Conservation (phyloP, 2,888 invertebrate species). For the Axea sp. region DNA sequence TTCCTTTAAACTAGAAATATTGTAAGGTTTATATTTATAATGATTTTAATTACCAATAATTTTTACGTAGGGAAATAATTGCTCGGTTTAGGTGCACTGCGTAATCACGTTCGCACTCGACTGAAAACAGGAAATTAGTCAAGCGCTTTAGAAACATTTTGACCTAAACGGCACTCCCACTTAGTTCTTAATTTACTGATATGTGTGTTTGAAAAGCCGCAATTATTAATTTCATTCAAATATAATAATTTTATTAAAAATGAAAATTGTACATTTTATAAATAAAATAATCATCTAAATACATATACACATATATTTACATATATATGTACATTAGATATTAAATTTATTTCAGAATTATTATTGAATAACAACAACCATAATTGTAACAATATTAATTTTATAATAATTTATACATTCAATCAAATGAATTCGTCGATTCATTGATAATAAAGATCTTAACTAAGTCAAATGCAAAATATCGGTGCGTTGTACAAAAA, state of each 20-base stretch:
- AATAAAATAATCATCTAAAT: background rate
- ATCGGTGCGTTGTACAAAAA: conserved; percentile 28
- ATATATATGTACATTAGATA: conserved; percentile 3
- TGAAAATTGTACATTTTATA: background rate
- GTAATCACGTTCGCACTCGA: conserved; percentile 38
- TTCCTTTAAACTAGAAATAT: too few species aligned
- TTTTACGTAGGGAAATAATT: conserved; percentile 1
- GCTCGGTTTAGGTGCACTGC: background rate
- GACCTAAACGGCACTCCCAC: conserved; percentile 46
- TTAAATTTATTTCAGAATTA: conserved; percentile 50
- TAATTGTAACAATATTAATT: conserved; percentile 46
- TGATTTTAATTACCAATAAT: conserved; percentile 10
- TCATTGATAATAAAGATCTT: background rate
- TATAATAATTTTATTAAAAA: too few species aligned
- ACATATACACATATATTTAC: background rate
- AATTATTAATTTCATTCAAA: conserved; percentile 27
- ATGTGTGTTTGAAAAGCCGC: conserved; percentile 14
- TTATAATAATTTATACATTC: conserved; percentile 28
- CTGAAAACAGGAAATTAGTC: conserved; percentile 53
- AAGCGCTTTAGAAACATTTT: conserved; percentile 47
- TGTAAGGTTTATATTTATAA: background rate
- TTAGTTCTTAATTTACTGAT: conserved; percentile 9
- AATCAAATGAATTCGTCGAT: conserved; percentile 5
- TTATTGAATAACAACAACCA: conserved; percentile 57
- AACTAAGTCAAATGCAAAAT: conserved; percentile 19